A percentile compares a stretch with the other conserved stretches of the same genome.
Evolutionary conservation across 2,888 invertebrate genomes (phyloP).

Genomic region (Sceliomorpha sp.): DNA sequence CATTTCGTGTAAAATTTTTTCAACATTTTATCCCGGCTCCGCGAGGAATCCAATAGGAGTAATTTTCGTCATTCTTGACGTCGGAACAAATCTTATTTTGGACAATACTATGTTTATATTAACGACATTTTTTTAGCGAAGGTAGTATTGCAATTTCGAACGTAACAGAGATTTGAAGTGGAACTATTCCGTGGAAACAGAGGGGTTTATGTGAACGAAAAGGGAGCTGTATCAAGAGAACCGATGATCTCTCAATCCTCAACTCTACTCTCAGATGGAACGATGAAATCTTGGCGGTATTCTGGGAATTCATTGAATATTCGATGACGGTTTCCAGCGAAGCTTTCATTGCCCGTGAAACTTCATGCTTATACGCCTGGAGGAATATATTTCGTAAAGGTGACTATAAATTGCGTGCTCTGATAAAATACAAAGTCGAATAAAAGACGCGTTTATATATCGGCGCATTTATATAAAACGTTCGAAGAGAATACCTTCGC

Average conservation of each 20-base stretch:
- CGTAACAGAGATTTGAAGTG: slow-evolving; percentile 3
- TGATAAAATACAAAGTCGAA: too few relatives aligned
- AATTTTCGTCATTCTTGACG: too few relatives aligned
- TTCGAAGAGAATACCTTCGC: too few relatives aligned
- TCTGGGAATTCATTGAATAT: slow-evolving; percentile 28
- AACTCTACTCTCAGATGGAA: slow-evolving; percentile 19
- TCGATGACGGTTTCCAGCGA: slow-evolving; percentile 14
- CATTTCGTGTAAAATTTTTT: slow-evolving; percentile 25
- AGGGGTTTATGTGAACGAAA: slow-evolving; percentile 8
- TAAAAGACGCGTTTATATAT: too few relatives aligned
- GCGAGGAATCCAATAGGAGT: too few relatives aligned
- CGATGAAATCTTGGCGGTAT: slow-evolving; percentile 20
- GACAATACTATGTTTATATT: too few relatives aligned
- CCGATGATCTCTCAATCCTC: slow-evolving; percentile 29
- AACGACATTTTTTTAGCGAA: too few relatives aligned
- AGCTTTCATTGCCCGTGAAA: slow-evolving; percentile 24
- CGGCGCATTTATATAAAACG: too few relatives aligned
- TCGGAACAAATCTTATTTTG: too few relatives aligned
- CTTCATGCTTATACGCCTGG: slow-evolving; percentile 9
- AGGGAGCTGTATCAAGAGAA: slow-evolving; percentile 14
- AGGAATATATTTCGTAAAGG: background rate
- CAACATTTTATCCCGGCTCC: slow-evolving; percentile 24
- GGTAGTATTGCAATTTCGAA: too few relatives aligned
- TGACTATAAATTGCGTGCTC: background rate
- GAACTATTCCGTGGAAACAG: slow-evolving; percentile 1